These are phyloP conservation scores for Polyodon spathula DNA, from an alignment of 2,113 vertebrate species.

Conservation along the genomic window DNA sequence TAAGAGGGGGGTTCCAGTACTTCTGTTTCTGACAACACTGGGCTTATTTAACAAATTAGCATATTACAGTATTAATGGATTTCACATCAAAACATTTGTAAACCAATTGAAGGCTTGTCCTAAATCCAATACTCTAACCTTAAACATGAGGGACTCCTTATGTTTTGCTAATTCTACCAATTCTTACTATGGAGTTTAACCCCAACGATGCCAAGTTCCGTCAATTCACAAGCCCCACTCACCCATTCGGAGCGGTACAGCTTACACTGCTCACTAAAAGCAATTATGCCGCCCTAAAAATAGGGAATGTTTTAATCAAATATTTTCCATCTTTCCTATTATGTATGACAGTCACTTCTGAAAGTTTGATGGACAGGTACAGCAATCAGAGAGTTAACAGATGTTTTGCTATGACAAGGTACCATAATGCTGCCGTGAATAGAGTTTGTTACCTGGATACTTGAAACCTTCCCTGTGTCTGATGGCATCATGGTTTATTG, in stretches of 20 bases:
- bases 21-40: neutral
- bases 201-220: neutral
- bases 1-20: neutral
- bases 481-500: too few species aligned
- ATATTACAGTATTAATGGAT: neutral
- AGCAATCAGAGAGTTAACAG: too few species aligned
- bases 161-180: neutral
- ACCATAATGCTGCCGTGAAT: too few species aligned
- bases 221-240: neutral
- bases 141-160: neutral
- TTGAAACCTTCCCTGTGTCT: too few species aligned
- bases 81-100: neutral
- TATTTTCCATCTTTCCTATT: neutral
- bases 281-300: constrained; percentile 11
- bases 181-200: neutral
- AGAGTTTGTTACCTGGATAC: too few species aligned
- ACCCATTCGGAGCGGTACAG: neutral
- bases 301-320: constrained; percentile 25
- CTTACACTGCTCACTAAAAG: constrained; percentile 4
- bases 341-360: neutral
- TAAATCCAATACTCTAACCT: constrained; percentile 4
- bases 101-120: neutral
- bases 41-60: neutral
- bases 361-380: neutral
- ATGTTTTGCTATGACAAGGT: too few species aligned